Conservation (phyloP, 2,888 invertebrate species). For the Andrena marginata region DNA sequence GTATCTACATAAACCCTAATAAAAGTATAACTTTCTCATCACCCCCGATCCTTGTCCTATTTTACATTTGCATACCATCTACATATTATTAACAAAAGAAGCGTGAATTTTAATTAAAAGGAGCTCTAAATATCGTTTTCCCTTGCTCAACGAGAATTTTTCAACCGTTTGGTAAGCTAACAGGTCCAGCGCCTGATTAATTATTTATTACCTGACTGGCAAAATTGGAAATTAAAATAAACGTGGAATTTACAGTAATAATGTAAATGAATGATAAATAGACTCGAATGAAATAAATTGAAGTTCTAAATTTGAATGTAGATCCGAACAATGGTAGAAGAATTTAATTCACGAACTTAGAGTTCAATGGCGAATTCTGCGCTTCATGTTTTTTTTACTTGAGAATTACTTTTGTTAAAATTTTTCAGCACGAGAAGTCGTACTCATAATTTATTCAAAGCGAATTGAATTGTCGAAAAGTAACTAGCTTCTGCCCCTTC, state of each 20-base stretch:
- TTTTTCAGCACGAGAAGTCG: background rate
- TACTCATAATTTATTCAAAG: slow-evolving; percentile 5
- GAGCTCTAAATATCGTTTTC: background rate
- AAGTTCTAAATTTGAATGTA: background rate
- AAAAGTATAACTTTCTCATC: slow-evolving; percentile 36
- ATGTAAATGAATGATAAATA: background rate
- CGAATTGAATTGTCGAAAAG: background rate
- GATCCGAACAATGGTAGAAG: background rate
- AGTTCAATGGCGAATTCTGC: background rate
- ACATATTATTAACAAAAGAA: slow-evolving; percentile 26
- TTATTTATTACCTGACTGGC: background rate
- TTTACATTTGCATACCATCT: slow-evolving; percentile 28
- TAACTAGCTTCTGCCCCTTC: background rate
- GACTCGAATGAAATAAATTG: slow-evolving; percentile 12
- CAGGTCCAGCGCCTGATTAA: background rate
- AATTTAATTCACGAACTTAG: slow-evolving; percentile 17
- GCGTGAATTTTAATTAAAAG: slow-evolving; percentile 22
- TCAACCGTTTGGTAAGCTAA: background rate
- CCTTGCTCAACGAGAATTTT: background rate
- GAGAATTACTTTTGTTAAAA: background rate
- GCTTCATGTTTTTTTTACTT: background rate
- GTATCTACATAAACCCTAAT: slow-evolving; percentile 28
- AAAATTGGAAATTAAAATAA: background rate
- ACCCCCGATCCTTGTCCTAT: background rate
- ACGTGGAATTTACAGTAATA: background rate